Evolutionary conservation across 1,140 invertebrate species (phyloP).

Genomic region (Scaptomyza hsui): DNA sequence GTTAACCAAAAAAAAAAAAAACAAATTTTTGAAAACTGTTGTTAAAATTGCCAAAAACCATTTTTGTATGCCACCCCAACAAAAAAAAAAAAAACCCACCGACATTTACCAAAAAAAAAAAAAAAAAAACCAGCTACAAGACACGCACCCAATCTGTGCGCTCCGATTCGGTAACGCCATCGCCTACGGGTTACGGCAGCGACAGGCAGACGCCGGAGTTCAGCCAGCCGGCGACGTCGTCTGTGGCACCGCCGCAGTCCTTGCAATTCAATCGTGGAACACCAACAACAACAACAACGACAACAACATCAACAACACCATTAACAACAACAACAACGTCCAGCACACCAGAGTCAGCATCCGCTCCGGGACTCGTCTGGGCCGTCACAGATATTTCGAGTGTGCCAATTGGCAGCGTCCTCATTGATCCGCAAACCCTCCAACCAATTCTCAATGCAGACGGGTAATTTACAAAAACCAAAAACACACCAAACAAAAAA

Average conservation of each 20-base stretch:
- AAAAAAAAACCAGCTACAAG: constrained; percentile 78
- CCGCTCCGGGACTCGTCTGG: constrained; percentile 88
- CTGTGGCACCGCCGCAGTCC: constrained; percentile 9
- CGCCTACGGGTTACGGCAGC: constrained; percentile 86
- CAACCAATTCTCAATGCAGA: constrained; percentile 88
- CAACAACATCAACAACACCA: constrained; percentile 33
- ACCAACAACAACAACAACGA: constrained; percentile 34
- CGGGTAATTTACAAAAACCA: constrained; percentile 85
- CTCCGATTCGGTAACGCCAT: constrained; percentile 90
- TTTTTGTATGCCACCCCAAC: constrained; percentile 71
- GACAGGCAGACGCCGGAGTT: constrained; percentile 80
- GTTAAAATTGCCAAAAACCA: constrained; percentile 63
- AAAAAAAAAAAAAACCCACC: constrained; percentile 51
- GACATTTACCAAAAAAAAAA: constrained; percentile 44
- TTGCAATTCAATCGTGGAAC: constrained; percentile 31
- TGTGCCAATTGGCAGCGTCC: constrained; percentile 92
- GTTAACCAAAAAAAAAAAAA: constrained; percentile 27
- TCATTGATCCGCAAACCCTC: constrained; percentile 92
- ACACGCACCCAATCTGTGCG: constrained; percentile 88
- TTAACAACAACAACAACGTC: constrained; percentile 34
- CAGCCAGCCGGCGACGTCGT: constrained; percentile 45
- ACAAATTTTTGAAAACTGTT: constrained; percentile 44
- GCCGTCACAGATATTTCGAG: constrained; percentile 92
- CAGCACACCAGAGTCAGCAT: constrained; percentile 35
- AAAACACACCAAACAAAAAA: constrained; percentile 52